Evolutionary conservation across 2,888 invertebrate species (phyloP), one percentile per base, ranked within the genome.

Genomic region (Ischnus inquisitorius): DNA sequence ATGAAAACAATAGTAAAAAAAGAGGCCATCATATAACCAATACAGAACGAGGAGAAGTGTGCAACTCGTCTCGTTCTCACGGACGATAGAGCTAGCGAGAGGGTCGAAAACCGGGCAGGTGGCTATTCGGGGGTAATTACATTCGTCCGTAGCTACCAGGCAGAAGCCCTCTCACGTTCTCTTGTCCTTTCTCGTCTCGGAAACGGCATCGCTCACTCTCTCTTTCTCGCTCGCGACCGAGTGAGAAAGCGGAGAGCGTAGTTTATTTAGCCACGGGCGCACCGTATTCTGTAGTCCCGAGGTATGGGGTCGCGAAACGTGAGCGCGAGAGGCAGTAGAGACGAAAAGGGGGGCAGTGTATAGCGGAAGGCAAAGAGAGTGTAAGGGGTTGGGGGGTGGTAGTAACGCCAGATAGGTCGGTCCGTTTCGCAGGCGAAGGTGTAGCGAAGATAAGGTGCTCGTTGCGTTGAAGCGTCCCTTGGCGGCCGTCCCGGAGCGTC

Each of bases 391-490:
- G 28, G 57, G 79, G 80, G 78, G 84, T 80, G 74, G 84, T 75
- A 88, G 85, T 85, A 90, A 88, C 85, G 88, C 86, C 88, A 89
- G 90, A 90, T 90, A 90, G 91, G 88, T 90, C 85, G 87, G 86
- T 84, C 85, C 87, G 87, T 90, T 90, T 90, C 88, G 86, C 85
- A 83, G 87, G 86, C 87, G 85, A 90, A 91, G 91, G 89, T 91
- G 90, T 88, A 90, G 92, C 89, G 79, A 88, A 92, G 92, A 93
- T 93, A 93, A 92, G 92, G 90, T 89, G 92, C 91, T 92, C 92
- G 92, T 92, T 92, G 91, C 91, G 90, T 90, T 90, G 91, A 92
- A 92, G 87, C 91, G 92, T 92, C 92, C 92, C 92, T 88, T 87
- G 91, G 91, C 89, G 92, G 88, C 90, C 90, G 90, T 92, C 89